phyloP scores from a whole-genome alignment of 2,888 invertebrate species.

The Onthophagus sagittarius region DNA sequence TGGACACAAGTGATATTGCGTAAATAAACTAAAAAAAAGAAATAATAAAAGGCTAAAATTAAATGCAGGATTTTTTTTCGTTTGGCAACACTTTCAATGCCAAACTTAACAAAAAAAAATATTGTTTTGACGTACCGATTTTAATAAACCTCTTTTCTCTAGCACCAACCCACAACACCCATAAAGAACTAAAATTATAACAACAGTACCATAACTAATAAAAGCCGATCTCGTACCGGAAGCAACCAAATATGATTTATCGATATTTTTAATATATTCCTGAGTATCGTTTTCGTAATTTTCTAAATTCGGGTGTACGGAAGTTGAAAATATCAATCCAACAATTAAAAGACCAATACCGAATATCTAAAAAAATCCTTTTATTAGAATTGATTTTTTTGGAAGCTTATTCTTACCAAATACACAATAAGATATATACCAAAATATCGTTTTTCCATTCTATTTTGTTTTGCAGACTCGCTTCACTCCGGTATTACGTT shows the following conservation, averaged over 20 bases:
- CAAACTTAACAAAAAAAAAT: background rate
- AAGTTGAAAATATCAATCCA: background rate
- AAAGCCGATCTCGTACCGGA: slow-evolving; percentile 1
- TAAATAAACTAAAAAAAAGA: slow-evolving; percentile 17
- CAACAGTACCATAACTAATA: slow-evolving; percentile 3
- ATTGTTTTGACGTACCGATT: background rate
- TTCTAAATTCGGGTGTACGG: background rate
- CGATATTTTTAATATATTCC: background rate
- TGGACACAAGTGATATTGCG: slow-evolving; percentile 1
- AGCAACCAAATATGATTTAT: background rate
- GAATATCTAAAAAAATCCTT: background rate
- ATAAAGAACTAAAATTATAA: background rate
- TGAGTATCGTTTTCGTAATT: background rate
- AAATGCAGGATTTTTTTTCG: background rate
- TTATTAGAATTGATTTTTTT: background rate
- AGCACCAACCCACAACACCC: slow-evolving; percentile 2
- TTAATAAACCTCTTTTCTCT: slow-evolving; percentile 1
- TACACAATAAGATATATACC: background rate
- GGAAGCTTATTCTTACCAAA: background rate
- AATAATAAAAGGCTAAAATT: background rate
- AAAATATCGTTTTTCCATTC: slow-evolving; percentile 7
- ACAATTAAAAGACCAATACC: slow-evolving; percentile 1
- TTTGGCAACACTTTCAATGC: no score
- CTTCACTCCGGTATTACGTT: no score
- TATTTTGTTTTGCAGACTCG: background rate